Conservation (phyloP, 1,140 invertebrate genomes). For the Camponotus pennsylvanicus region DNA sequence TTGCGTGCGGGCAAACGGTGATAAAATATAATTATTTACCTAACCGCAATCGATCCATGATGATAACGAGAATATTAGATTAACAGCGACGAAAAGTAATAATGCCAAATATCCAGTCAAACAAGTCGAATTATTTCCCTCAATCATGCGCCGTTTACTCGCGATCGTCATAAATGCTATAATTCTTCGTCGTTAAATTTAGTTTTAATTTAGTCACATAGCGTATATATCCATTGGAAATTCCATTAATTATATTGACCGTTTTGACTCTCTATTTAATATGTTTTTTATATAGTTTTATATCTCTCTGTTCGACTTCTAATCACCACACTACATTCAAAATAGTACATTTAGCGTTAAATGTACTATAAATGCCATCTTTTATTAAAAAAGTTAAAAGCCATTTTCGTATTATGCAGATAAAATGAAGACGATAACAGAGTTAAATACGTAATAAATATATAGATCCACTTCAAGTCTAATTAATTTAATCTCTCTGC, state of each 20-base stretch:
- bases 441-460: neutral
- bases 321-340: neutral
- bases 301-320: too few species aligned
- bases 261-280: neutral
- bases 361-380: neutral
- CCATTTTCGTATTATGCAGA: constrained; percentile 1
- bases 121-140: constrained; percentile 23
- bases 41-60: neutral
- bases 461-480: neutral
- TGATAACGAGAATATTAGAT: constrained; percentile 19
- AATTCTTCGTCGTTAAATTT: neutral
- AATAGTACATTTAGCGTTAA: neutral
- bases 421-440: neutral
- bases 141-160: constrained; percentile 22
- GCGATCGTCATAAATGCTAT: neutral
- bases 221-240: neutral
- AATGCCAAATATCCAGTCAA: constrained; percentile 45
- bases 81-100: constrained; percentile 35
- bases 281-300: neutral
- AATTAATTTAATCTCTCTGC: neutral
- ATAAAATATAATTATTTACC: constrained; percentile 25
- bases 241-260: constrained; percentile 15
- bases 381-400: neutral
- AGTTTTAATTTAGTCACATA: constrained; percentile 33
- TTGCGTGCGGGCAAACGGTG: neutral